Percentiles rank a stretch among this genome's conserved stretches.
Conservation (phyloP, 2,888 invertebrate genomes). For the Cephus pygmeus region DNA sequence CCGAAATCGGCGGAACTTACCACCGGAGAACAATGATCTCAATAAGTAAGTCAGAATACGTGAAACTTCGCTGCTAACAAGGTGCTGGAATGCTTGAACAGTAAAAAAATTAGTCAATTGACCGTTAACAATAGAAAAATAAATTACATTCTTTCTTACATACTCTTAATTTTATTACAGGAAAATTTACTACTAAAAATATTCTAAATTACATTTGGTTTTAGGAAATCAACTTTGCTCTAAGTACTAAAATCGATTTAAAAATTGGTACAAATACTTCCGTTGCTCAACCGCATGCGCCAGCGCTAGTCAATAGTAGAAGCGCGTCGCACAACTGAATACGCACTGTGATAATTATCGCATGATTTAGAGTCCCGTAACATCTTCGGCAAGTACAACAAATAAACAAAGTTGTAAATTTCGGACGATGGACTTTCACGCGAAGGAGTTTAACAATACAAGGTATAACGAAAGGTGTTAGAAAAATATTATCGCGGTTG, state of each 20-base stretch:
- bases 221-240: neutral
- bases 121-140: neutral
- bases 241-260: neutral
- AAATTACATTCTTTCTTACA: neutral
- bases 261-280: neutral
- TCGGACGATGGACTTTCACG: neutral
- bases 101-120: neutral
- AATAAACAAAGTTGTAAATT: neutral
- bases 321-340: neutral
- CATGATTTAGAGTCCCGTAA: neutral
- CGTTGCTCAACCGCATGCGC: neutral
- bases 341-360: neutral
- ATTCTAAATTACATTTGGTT: neutral
- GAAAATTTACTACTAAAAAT: neutral
- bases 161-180: neutral
- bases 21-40: constrained; percentile 37
- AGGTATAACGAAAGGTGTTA: neutral
- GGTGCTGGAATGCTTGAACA: neutral
- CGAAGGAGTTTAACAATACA: neutral
- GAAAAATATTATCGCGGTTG: neutral
- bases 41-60: constrained; percentile 36
- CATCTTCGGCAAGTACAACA: neutral
- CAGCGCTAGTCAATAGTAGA: neutral
- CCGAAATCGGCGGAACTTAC: constrained; percentile 33
- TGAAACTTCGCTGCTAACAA: neutral